Percentiles rank a stretch among this genome's conserved stretches.
Conservation (phyloP, 2,113 vertebrate species). For the Glaucomys volans region DNA sequence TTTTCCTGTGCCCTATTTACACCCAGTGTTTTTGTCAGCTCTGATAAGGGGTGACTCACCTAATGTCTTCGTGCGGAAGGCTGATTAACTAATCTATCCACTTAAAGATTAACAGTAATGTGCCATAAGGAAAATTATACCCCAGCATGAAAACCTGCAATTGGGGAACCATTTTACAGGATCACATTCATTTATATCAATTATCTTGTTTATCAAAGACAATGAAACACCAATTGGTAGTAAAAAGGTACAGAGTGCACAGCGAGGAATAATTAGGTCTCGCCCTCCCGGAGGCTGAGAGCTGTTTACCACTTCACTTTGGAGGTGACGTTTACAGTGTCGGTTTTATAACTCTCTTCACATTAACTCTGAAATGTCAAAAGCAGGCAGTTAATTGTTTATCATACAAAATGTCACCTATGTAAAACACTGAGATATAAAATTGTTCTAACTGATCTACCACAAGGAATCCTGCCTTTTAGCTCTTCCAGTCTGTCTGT, state of each 20-base stretch:
- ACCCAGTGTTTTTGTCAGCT: conserved; percentile 34
- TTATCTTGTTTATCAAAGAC: conserved; percentile 81
- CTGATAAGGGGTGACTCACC: conserved; percentile 57
- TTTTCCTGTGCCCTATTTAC: conserved; percentile 34
- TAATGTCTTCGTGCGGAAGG: conserved; percentile 50
- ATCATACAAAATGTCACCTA: conserved; percentile 78
- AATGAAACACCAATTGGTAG: conserved; percentile 73
- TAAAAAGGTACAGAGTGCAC: conserved; percentile 71
- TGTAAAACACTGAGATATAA: conserved; percentile 71
- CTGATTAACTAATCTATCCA: conserved; percentile 67
- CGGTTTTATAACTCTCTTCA: conserved; percentile 57
- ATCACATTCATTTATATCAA: conserved; percentile 81
- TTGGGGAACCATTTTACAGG: conserved; percentile 72
- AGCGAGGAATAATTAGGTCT: conserved; percentile 72
- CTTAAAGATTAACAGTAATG: conserved; percentile 74
- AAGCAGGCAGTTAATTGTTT: conserved; percentile 77
- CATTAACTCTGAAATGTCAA: conserved; percentile 77
- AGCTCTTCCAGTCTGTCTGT: conserved; percentile 83
- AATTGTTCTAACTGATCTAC: conserved; percentile 78
- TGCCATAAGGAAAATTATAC: conserved; percentile 80
- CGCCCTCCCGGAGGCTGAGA: conserved; percentile 32
- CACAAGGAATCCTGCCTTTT: conserved; percentile 73
- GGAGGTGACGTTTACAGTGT: conserved; percentile 14
- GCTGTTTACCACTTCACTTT: conserved; percentile 38
- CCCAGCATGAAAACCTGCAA: conserved; percentile 60